Percentiles rank a stretch among this genome's conserved stretches.
phyloP scores from a whole-genome alignment of 2,797 vertebrate genomes.

The Poeciliopsis paucimaculata region DNA sequence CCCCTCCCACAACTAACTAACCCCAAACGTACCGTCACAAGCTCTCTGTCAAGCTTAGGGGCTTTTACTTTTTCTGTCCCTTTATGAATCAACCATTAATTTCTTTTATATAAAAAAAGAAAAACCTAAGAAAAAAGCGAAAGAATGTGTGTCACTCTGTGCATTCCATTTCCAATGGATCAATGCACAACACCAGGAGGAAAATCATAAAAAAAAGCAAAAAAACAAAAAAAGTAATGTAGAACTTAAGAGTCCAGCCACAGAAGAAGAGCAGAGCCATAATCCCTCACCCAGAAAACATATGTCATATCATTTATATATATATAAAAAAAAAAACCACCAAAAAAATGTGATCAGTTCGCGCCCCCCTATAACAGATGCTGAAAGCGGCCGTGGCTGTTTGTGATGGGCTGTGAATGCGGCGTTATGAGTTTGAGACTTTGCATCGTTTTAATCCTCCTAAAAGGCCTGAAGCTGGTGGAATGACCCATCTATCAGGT shows the following conservation, averaged over 20 bases:
- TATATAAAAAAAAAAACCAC: conserved; percentile 21
- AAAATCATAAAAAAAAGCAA: background rate
- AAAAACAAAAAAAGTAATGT: conserved; percentile 9
- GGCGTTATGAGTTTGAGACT: conserved; percentile 48
- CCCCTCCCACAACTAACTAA: conserved; percentile 11
- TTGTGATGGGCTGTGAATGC: conserved; percentile 69
- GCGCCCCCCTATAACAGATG: conserved; percentile 64
- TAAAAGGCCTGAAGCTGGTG: conserved; percentile 33
- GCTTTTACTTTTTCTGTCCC: conserved; percentile 55
- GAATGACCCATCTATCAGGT: conserved; percentile 28
- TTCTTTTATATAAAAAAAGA: conserved; percentile 44
- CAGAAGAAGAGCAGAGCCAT: conserved; percentile 41
- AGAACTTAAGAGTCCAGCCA: conserved; percentile 64
- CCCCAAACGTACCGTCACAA: conserved; percentile 71
- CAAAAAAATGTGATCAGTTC: conserved; percentile 70
- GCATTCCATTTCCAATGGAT: conserved; percentile 70
- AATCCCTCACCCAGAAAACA: conserved; percentile 67
- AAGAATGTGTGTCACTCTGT: conserved; percentile 65
- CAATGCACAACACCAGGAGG: conserved; percentile 72
- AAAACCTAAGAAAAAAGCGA: conserved; percentile 39
- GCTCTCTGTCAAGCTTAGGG: conserved; percentile 51
- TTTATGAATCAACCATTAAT: conserved; percentile 65
- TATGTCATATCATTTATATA: conserved; percentile 57
- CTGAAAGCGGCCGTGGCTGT: conserved; percentile 67
- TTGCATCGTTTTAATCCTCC: conserved; percentile 43